phyloP scores from a whole-genome alignment of 2,113 vertebrate species.

The Nycticebus coucang region DNA sequence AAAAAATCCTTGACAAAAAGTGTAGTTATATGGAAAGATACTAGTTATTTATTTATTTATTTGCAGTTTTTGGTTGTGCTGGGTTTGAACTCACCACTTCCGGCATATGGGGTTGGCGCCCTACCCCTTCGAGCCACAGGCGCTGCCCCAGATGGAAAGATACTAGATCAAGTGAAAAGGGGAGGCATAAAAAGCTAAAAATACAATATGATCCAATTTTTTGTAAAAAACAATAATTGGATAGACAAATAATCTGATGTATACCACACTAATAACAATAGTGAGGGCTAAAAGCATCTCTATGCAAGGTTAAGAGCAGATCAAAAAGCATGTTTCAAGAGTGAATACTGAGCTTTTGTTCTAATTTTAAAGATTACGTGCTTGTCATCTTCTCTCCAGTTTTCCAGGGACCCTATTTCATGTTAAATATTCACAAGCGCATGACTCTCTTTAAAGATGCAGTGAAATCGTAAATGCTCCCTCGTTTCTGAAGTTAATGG shows the following conservation, averaged over 20 bases:
- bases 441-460: not conserved
- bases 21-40: not conserved
- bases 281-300: not conserved
- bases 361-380: not conserved
- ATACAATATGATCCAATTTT: not conserved
- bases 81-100: no score
- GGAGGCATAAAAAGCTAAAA: not conserved
- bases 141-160: not conserved
- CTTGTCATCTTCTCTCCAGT: not conserved
- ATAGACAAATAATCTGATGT: slow-evolving; percentile 7
- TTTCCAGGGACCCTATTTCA: not conserved
- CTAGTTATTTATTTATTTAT: not conserved
- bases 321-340: not conserved
- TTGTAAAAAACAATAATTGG: not conserved
- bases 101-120: no score
- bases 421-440: not conserved
- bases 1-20: not conserved
- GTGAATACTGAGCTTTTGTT: slow-evolving; percentile 4
- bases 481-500: slow-evolving; percentile 37
- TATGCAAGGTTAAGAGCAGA: not conserved
- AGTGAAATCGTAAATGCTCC: slow-evolving; percentile 6
- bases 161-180: not conserved
- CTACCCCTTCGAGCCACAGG: no score
- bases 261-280: not conserved
- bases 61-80: no score